A percentile compares a stretch with the other conserved stretches of the same genome.
phyloP scores from a whole-genome alignment of 2,113 vertebrate species.

The Nothocercus nigrocapillus region DNA sequence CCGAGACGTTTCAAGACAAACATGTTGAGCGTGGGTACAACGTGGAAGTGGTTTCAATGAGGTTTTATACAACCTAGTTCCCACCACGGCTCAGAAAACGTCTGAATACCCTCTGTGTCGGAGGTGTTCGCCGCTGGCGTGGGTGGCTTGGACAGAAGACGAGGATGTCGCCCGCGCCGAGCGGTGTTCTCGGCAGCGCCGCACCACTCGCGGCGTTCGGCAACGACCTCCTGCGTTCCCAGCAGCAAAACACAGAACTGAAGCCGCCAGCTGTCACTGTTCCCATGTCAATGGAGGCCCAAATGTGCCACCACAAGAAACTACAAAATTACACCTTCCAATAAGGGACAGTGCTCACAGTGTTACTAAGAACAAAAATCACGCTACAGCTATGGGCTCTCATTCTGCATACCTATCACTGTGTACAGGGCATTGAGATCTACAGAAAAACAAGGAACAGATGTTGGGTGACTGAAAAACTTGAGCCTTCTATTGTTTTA shows the following conservation, averaged over 20 bases:
- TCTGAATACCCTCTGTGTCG: neutral
- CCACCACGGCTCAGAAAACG: neutral
- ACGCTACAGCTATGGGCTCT: neutral
- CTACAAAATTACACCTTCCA: neutral
- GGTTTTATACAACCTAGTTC: conserved; percentile 43
- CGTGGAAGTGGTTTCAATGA: conserved; percentile 42
- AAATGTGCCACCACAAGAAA: neutral
- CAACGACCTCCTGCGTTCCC: neutral
- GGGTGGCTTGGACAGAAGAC: neutral
- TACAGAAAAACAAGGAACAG: conserved; percentile 63
- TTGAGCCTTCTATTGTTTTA: conserved; percentile 69
- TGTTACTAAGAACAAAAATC: neutral
- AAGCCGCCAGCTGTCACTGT: neutral
- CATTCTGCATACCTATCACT: conserved; percentile 5
- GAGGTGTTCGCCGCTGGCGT: neutral
- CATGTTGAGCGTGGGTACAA: neutral
- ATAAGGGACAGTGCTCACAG: neutral
- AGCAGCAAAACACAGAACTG: neutral
- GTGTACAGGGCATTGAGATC: neutral
- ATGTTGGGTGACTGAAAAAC: conserved; percentile 58
- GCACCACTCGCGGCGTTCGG: conserved; percentile 6
- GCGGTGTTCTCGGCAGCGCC: neutral
- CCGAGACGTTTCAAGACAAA: conserved; percentile 43
- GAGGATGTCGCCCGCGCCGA: neutral
- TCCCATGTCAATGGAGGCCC: neutral